Base-by-base conservation (phyloP, 2,797 vertebrate species). In the Acipenser transmontanus region DNA sequence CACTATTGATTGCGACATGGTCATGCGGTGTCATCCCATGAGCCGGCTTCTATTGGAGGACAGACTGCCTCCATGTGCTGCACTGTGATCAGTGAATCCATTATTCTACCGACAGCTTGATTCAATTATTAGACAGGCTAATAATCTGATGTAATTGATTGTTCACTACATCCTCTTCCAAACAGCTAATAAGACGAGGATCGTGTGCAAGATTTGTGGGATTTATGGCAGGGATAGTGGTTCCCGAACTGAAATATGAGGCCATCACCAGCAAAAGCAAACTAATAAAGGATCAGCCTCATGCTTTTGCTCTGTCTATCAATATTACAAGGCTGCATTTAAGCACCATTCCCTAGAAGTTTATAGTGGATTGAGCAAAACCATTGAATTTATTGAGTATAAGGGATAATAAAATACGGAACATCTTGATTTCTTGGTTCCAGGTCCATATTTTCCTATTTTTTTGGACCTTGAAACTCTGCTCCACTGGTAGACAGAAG, bases 121-220 rank as follows among this genome's bases (percentile, higher is more conserved):
- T 77, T 78, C 71, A 72, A 71, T 78, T 78, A 76, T 75, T 71
- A 78, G 68, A 72, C 66, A 47, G 68, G 69, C 69, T 78, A 75
- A 78, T 81, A 78, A 76, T 80, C 75, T 76, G 65, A 71, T 70
- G 62, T 68, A 74, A 76, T 76, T 73, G 76, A 77, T 75, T 77
- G 73, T 72, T 78, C 66, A 50, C 69, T 73, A 64, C 69, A 62
- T 71, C 70, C 73, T 51, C 66, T 70, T 74, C 63, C 71, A 73
- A 72, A 72, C 64, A 65, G 64, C 65, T 63, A 64, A 70, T 69
- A 64, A 48, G 59, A 66, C 68, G 47, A 12, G 50, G 64, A 68
- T 66, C 66, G 47, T 34, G 61, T 65, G 64, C 50, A 54, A 69
- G 61, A 64, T 68, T 59, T 60, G 49, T 61, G 59, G 64, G 65